Percentiles rank a stretch among this genome's conserved stretches.
Conservation (phyloP, 35 echinoderm and acorn worm species). For the Lytechinus pictus region DNA sequence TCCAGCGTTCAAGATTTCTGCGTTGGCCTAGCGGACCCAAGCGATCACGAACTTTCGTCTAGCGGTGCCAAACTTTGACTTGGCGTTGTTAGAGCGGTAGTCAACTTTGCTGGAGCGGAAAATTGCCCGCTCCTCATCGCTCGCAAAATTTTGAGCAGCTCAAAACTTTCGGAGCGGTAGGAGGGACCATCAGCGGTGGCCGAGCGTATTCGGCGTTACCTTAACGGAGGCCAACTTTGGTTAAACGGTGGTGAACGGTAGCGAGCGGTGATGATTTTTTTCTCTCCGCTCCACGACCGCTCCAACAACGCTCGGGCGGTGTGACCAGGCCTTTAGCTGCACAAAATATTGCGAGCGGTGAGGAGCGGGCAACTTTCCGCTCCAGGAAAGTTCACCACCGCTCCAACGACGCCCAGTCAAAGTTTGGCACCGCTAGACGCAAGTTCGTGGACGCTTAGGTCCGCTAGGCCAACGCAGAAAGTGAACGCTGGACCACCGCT, state of each 20-base stretch:
- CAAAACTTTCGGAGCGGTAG: conserved; percentile 38
- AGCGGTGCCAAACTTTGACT: conserved; percentile 46
- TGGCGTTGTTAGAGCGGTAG: conserved; percentile 30
- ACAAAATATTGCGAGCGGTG: conserved; percentile 41
- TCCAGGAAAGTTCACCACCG: conserved; percentile 25
- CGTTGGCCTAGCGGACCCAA: conserved; percentile 39
- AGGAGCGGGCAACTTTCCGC: conserved; percentile 30
- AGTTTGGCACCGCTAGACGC: conserved; percentile 22
- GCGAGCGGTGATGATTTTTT: conserved; percentile 40
- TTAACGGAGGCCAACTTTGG: conserved; percentile 34
- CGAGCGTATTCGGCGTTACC: conserved; percentile 32
- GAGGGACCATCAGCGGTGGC: conserved; percentile 47
- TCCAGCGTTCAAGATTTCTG: conserved; percentile 48
- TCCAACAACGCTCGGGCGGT: too few relatives aligned
- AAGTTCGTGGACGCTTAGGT: conserved; percentile 37
- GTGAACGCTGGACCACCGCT: conserved; percentile 30
- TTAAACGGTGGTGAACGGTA: conserved; percentile 44
- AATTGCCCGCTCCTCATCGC: conserved; percentile 42
- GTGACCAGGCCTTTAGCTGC: too few relatives aligned
- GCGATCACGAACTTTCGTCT: conserved; percentile 40
- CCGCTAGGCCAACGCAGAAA: conserved; percentile 36
- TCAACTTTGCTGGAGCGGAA: conserved; percentile 26
- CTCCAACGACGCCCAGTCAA: conserved; percentile 40
- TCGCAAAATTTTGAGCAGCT: conserved; percentile 41
- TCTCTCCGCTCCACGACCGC: background rate